Evolutionary conservation across 2,797 vertebrate species (phyloP), one percentile per base, ranked within the genome.

Genomic region (Pithecia hirsuta): DNA sequence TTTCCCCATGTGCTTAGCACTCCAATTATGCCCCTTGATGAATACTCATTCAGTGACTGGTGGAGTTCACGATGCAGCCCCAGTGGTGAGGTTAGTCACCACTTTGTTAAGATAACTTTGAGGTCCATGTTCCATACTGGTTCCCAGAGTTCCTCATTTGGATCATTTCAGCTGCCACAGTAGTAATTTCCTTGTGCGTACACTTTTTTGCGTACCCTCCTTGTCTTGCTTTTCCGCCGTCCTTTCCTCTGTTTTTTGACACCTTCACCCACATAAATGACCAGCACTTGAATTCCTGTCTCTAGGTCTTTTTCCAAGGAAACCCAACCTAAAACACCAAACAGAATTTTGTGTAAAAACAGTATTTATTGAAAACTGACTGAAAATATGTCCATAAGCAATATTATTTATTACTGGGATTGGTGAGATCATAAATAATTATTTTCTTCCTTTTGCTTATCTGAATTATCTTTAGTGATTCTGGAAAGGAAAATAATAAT

Each of bases 371-470:
- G 28, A 67, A 79, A 82, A 79, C 22, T 22, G 33, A 67, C 36
- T 74, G 11, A 33, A 89, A 80, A 30, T 89, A 86, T 50, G 8
- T 72, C 52, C 19, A 89, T 95, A 70, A 96, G 36, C n/a, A 64
- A 33, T 72, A 20, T 72, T 39, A 15, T 26, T 83, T 93, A 84
- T 64, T 67, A 30, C 9, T 76, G n/a, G 30, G 19, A 15, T n/a
- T 91, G 6, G 30, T 92, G 61, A 57, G 24, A 76, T 7, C 30
- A 81, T 19, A 93, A 28, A 46, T 75, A 24, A 59, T 17, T 24
- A n/a, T 55, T 95, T 96, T 94, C 24, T 93, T 85, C 22, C 46
- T n/a, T 91, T 93, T 89, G 74, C 9, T 50, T 90, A 78, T 78
- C 33, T 78, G 5, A 26, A 48, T 79, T 94, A 50, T 59, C 52